Percentiles rank a stretch among this genome's conserved stretches.
Conservation (phyloP, 2,113 vertebrate species). For the Sigmodon hispidus region DNA sequence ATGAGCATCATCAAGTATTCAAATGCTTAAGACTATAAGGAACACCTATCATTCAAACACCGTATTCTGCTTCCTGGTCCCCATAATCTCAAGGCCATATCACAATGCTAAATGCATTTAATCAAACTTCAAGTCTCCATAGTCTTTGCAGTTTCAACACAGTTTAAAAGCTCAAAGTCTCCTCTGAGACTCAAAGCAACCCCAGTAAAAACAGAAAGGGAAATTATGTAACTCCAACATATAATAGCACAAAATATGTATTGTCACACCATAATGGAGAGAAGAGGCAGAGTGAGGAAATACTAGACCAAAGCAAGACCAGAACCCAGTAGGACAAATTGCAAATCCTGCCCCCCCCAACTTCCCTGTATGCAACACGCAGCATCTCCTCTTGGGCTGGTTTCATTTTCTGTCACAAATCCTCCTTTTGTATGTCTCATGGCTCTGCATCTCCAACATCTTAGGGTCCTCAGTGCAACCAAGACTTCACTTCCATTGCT, state of each 20-base stretch:
- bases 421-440: background rate
- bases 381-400: background rate
- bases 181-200: background rate
- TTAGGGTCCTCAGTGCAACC: background rate
- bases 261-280: background rate
- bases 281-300: background rate
- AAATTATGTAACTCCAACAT: background rate
- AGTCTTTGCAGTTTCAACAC: too few relatives aligned
- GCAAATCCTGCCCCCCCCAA: background rate
- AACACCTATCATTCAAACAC: background rate
- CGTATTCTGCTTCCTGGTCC: background rate
- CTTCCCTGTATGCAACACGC: background rate
- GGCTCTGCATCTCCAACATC: background rate
- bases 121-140: background rate
- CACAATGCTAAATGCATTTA: background rate
- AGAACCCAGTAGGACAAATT: background rate
- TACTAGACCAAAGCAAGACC: background rate
- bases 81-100: background rate
- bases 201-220: background rate
- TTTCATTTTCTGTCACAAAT: background rate
- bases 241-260: background rate
- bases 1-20: background rate
- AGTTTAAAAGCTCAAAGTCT: background rate
- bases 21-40: background rate
- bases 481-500: background rate